Conservation (phyloP, 2,888 invertebrate species). For the Escarpia spicata region DNA sequence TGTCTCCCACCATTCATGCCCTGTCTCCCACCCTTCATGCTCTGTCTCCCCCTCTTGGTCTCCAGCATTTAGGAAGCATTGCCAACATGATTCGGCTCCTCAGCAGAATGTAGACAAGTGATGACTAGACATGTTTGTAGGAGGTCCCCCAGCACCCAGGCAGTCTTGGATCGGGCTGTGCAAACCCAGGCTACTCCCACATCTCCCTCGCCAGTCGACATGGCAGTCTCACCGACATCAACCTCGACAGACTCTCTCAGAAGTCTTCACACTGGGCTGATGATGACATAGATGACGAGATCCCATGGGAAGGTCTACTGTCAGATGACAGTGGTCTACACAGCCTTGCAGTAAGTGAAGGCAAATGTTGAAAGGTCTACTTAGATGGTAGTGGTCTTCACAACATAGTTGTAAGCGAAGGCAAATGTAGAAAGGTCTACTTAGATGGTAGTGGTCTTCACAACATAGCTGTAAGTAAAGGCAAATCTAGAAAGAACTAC, state of each 20-base stretch:
- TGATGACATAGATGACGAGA: constrained; percentile 43
- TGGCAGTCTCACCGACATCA: constrained; percentile 39
- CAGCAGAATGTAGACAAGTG: not conserved
- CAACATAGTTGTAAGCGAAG: not conserved
- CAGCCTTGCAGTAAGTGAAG: constrained; percentile 40
- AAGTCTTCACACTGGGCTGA: constrained; percentile 43
- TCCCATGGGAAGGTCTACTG: constrained; percentile 46
- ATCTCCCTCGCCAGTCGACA: not conserved
- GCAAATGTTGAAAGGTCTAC: not conserved
- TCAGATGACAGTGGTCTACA: constrained; percentile 55
- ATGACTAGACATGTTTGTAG: not conserved
- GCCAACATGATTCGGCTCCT: not conserved
- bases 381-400: not conserved
- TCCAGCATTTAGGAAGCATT: not conserved
- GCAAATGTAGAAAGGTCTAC: not conserved
- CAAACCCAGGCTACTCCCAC: not conserved
- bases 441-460: not conserved
- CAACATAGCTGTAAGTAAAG: not conserved
- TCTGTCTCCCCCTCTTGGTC: not conserved
- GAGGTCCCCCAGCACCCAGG: not conserved
- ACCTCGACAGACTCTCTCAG: constrained; percentile 43
- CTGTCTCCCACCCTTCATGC: not conserved
- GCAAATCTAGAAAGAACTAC: not conserved
- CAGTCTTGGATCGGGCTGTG: not conserved
- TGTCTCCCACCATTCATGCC: no score